Conservation (phyloP, 1,140 invertebrate genomes). For the Eciton burchellii region DNA sequence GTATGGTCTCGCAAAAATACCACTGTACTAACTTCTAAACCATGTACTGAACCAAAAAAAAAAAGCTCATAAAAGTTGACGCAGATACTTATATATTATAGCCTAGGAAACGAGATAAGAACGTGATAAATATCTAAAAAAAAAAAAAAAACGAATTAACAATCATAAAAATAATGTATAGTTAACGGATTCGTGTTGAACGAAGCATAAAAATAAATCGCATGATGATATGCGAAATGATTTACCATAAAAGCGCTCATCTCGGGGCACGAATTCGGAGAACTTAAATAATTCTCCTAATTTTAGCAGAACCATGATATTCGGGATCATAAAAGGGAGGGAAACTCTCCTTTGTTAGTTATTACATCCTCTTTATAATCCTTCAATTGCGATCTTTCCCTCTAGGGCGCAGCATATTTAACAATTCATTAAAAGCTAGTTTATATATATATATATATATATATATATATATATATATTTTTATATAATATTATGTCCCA, state of each 20-base stretch:
- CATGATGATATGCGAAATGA: conserved; percentile 59
- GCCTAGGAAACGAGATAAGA: conserved; percentile 72
- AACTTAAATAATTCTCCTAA: conserved; percentile 60
- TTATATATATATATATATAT: conserved; percentile 54
- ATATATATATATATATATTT: conserved; percentile 40
- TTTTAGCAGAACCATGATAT: conserved; percentile 69
- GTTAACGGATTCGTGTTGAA: conserved; percentile 64
- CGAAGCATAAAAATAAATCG: conserved; percentile 18
- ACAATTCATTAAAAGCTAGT: conserved; percentile 84
- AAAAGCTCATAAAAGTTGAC: conserved; percentile 12
- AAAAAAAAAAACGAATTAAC: conserved; percentile 77
- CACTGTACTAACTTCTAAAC: conserved; percentile 18
- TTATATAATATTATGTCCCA: conserved; percentile 81
- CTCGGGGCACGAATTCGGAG: conserved; percentile 44
- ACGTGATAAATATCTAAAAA: conserved; percentile 76
- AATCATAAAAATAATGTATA: conserved; percentile 76
- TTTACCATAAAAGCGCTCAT: conserved; percentile 62
- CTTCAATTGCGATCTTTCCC: conserved; percentile 73
- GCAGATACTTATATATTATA: conserved; percentile 68
- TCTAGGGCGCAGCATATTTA: conserved; percentile 77
- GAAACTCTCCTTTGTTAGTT: conserved; percentile 73
- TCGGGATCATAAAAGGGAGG: conserved; percentile 74
- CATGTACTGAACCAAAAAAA: conserved; percentile 27
- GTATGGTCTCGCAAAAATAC: conserved; percentile 12
- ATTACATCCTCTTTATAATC: conserved; percentile 77